Evolutionary conservation across 53 echinoderm and acorn worm genomes (phyloP), one percentile per base, ranked within the genome.

Genomic region (Stichopus horrens): DNA sequence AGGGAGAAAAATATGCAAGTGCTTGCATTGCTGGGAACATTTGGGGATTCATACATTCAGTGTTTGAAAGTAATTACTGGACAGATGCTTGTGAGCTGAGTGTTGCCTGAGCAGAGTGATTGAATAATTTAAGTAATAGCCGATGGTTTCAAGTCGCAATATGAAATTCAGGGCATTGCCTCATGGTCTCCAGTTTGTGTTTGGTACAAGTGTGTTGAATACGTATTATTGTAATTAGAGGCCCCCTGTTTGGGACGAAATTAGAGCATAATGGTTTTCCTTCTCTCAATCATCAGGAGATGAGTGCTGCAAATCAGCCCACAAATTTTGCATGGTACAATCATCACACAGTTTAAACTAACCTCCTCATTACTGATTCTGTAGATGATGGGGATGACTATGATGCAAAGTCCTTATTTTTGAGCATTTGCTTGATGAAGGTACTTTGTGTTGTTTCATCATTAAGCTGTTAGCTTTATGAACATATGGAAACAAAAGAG

Each of bases 41-140:
- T 52, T 66, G 66, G 85, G 85, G 85, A 85, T 14, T 85, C 85
- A 85, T 85, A 85, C 57, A 85, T 85, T 85, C 63, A 85, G 65
- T 85, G 85, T 59, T 66, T 85, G 60, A 53, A 66, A 85, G 85
- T 76, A 76, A 76, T 76, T 76, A 76, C 54, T 51, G 77, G 77
- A 76, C 77, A 54, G 77, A 54, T 76, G 77, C 77, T 76, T 76
- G 77, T 76, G 37, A 76, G 77, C 21, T 53, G 77, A 76, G 77
- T 76, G 77, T 76, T 76, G 77, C 77, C 77, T 76, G 77, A 53
- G 77, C 52, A 10, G 53, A 9, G 37, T 76, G 76, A 76, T 76
- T 76, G 76, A 76, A 76, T 76, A 76, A 76, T 76, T 76, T 54
- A 76, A 51, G 77, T 76, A 76, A 76, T 76, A 76, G 77, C 77